Evolutionary conservation across 2,797 vertebrate species (phyloP).

Genomic region (Sylvia borin): DNA sequence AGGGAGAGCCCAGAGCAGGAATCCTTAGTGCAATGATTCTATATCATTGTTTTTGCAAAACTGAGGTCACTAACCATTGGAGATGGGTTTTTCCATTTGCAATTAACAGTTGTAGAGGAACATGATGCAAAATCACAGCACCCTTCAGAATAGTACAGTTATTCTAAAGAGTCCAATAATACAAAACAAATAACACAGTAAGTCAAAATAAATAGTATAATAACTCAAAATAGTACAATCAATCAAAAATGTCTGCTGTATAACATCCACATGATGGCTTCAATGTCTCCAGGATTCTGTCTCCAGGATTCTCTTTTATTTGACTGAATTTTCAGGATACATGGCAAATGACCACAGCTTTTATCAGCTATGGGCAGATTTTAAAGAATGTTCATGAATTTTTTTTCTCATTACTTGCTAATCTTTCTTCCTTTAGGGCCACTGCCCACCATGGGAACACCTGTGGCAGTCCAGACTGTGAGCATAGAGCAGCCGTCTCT

Average conservation of each 20-base stretch:
- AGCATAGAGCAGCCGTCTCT: background rate
- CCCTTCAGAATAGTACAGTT: background rate
- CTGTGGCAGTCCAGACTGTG: background rate
- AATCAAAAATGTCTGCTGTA: background rate
- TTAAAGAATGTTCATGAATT: background rate
- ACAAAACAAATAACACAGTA: background rate
- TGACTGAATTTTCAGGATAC: background rate
- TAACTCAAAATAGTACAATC: background rate
- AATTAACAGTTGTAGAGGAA: background rate
- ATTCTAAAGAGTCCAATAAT: background rate
- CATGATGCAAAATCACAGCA: background rate
- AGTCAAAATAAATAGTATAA: background rate
- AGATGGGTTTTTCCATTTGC: background rate
- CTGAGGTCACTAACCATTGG: background rate
- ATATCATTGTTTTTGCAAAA: background rate
- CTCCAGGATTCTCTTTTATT: background rate
- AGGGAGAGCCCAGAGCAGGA: background rate
- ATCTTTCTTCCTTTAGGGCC: background rate
- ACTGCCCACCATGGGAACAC: background rate
- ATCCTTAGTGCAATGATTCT: background rate
- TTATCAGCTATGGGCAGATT: background rate
- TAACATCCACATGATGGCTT: fast-evolving
- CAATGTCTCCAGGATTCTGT: background rate
- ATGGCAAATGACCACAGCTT: background rate
- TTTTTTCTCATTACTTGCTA: background rate